A percentile compares a stretch with the other conserved stretches of the same genome.
Conservation (phyloP, 2,888 invertebrate species). For the Crossocerus cetratus region DNA sequence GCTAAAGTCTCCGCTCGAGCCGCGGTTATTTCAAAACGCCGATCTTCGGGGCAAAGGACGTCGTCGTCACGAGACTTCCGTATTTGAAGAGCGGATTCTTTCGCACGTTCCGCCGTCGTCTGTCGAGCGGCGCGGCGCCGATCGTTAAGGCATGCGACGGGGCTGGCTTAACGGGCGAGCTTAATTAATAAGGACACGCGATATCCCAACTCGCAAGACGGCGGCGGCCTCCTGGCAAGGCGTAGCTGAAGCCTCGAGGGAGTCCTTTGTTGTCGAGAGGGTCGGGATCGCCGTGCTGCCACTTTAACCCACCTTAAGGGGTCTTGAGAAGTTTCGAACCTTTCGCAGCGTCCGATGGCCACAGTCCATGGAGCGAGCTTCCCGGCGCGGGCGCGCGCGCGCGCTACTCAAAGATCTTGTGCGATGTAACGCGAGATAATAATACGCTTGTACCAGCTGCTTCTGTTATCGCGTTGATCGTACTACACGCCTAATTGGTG, state of each 20-base stretch:
- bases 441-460: conserved; percentile 32
- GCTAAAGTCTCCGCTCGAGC: background rate
- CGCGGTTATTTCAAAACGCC: background rate
- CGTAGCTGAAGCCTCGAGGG: conserved; percentile 69
- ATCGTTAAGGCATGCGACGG: conserved; percentile 75
- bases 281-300: conserved; percentile 69
- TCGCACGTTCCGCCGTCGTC: conserved; percentile 50
- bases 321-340: conserved; percentile 61
- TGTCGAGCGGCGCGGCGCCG: conserved; percentile 58
- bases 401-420: conserved; percentile 15
- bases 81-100: conserved; percentile 50
- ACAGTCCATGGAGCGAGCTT: conserved; percentile 25
- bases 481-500: background rate
- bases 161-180: conserved; percentile 72
- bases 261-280: conserved; percentile 76
- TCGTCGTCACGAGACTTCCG: conserved; percentile 16
- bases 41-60: background rate
- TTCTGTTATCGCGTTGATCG: background rate
- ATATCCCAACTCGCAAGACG: conserved; percentile 73
- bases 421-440: conserved; percentile 5
- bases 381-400: conserved; percentile 10
- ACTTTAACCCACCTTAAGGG: conserved; percentile 74
- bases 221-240: conserved; percentile 61
- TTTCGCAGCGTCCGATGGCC: conserved; percentile 43
- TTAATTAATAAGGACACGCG: conserved; percentile 78